Conservation (phyloP, 2,113 vertebrate genomes). For the Lichenostomus cassidix region DNA sequence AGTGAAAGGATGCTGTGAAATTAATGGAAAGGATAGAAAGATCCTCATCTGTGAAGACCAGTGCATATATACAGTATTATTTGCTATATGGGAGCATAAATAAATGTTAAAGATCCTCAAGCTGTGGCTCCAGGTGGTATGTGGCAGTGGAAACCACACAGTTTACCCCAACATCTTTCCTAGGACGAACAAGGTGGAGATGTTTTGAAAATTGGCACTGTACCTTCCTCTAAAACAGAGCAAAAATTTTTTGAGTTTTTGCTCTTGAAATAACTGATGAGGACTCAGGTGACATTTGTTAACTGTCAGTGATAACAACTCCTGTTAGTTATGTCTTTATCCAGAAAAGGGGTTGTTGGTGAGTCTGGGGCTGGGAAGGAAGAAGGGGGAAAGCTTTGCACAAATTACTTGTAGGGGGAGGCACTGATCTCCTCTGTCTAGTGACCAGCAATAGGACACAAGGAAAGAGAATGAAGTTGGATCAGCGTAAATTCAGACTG, state of each 20-base stretch:
- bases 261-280: background rate
- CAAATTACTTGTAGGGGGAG: background rate
- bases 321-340: background rate
- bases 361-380: background rate
- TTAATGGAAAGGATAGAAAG: background rate
- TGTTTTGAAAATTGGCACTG: background rate
- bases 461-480: background rate
- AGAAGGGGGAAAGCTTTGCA: background rate
- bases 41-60: background rate
- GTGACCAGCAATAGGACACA: fast-evolving
- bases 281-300: background rate
- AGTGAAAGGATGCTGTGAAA: background rate
- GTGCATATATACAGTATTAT: background rate
- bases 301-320: background rate
- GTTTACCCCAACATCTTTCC: fast-evolving
- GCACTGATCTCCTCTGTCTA: background rate
- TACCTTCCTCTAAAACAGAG: background rate
- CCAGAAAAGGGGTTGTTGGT: background rate
- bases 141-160: background rate
- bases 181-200: background rate
- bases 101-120: background rate
- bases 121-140: background rate
- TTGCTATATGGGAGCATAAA: background rate
- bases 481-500: background rate
- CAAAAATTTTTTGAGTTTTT: background rate